These are phyloP conservation scores for Acanthopleura granulata DNA, from an alignment of 2,888 invertebrate species.

Conservation along the genomic window DNA sequence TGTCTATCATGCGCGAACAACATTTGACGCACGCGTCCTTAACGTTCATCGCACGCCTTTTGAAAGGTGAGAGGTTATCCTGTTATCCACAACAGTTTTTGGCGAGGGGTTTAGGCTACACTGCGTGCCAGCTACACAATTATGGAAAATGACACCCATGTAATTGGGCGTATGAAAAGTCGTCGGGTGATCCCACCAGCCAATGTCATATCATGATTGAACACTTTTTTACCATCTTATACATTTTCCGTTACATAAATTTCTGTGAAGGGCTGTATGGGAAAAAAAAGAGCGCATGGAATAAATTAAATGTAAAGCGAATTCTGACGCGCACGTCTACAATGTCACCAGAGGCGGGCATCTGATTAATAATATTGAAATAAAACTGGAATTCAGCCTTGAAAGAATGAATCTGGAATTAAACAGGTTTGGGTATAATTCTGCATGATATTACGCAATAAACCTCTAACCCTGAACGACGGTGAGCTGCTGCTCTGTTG, in stretches of 20 bases:
- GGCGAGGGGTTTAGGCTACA: neutral
- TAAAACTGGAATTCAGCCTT: neutral
- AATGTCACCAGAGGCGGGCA: neutral
- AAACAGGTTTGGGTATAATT: too few relatives aligned
- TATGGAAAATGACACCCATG: conserved; percentile 13
- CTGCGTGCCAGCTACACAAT: conserved; percentile 10
- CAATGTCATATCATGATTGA: conserved; percentile 14
- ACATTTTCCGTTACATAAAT: neutral
- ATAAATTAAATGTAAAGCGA: neutral
- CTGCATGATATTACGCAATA: too few relatives aligned
- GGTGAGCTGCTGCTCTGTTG: too few relatives aligned
- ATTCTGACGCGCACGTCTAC: neutral
- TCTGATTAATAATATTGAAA: conserved; percentile 5
- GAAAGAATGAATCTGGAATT: too few relatives aligned
- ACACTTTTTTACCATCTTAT: neutral
- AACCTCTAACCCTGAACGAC: too few relatives aligned
- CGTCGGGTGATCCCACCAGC: neutral
- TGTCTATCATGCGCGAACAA: conserved; percentile 16
- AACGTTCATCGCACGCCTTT: conserved; percentile 11
- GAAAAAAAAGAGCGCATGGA: neutral
- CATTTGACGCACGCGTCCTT: conserved; percentile 15
- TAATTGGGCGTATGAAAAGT: conserved; percentile 19
- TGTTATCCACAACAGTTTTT: neutral
- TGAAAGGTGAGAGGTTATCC: neutral
- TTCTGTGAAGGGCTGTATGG: neutral